Evolutionary conservation across 2,888 invertebrate species (phyloP), one percentile per base, ranked within the genome.

Genomic region (Venusia cambrica): DNA sequence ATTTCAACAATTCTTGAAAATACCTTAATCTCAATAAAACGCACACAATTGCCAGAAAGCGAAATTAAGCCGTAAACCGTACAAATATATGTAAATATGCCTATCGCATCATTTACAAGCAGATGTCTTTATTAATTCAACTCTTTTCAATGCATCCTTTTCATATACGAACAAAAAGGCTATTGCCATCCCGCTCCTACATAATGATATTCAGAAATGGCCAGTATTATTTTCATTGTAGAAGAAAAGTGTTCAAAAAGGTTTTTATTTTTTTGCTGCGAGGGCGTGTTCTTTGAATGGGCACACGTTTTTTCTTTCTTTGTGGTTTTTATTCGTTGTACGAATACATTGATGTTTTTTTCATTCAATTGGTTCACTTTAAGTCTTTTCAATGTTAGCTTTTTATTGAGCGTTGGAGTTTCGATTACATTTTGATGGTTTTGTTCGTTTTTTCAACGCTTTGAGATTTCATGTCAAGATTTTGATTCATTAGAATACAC

Each of bases 121-220:
- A 76, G 73, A 75, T 76, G 76, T 72, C 68, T 70, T 57, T 67
- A 65, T 64, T 58, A 61, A 63, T 52, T 34, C 51, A 49, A 53
- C 54, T 56, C 43, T 35, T 45, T 45, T 38, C 21, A 36, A 45
- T 57, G 45, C 58, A 51, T 65, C 65, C 51, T 57, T 59, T 62
- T 66, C 45, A 46, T 37, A 6, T 53, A 3, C 42, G 36, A 16
- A 57, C 33, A 54, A 54, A 58, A 59, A n/a, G n/a, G 38, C 34
- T 25, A 69, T 53, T 55, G 46, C 51, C 45, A 31, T 71, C 72
- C 51, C 65, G 26, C 48, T 47, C 59, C 25, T 51, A 44, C 57
- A 65, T 66, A 69, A 74, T 69, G 62, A 73, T 55, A 76, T 74
- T 74, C 66, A 73, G 76, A 40, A 77, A 80, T 77, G 73, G 73